These are phyloP conservation scores for Paralvinella palmiformis DNA, from an alignment of 1,140 invertebrate species.

Conservation along the genomic window DNA sequence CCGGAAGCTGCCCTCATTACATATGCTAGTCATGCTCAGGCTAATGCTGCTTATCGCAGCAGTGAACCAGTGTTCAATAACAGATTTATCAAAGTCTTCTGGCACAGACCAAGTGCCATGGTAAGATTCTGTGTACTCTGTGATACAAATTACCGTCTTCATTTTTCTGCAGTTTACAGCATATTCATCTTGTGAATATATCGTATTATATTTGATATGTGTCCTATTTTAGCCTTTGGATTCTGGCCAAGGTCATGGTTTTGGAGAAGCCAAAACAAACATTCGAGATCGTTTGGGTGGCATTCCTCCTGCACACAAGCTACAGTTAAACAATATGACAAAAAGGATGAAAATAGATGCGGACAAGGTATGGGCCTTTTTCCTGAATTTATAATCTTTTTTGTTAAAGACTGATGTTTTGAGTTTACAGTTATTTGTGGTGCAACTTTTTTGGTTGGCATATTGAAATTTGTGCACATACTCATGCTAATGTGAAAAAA, in stretches of 20 bases:
- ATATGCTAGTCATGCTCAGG: constrained; percentile 80
- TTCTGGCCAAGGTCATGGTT: no score
- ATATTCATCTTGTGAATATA: no score
- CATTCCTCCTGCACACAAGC: constrained; percentile 37
- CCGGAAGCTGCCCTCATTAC: constrained; percentile 88
- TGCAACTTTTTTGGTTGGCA: no score
- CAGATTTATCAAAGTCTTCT: constrained; percentile 65
- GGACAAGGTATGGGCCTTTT: constrained; percentile 13
- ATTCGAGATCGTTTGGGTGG: constrained; percentile 52
- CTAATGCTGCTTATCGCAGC: constrained; percentile 84
- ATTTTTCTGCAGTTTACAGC: no score
- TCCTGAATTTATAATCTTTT: no score
- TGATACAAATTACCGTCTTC: constrained; percentile 1
- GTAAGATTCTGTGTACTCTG: constrained; percentile 7
- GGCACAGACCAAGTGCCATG: constrained; percentile 50
- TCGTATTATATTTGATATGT: no score
- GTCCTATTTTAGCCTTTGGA: no score
- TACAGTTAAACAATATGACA: constrained; percentile 30
- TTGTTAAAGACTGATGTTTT: no score
- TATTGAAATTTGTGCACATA: no score
- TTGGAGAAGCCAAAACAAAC: not conserved
- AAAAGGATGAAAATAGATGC: constrained; percentile 8
- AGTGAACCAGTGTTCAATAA: constrained; percentile 95
- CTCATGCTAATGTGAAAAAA: no score
- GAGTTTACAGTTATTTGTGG: no score